phyloP scores from a whole-genome alignment of 92 coral and sea anemone genomes.

The Porites divaricata region DNA sequence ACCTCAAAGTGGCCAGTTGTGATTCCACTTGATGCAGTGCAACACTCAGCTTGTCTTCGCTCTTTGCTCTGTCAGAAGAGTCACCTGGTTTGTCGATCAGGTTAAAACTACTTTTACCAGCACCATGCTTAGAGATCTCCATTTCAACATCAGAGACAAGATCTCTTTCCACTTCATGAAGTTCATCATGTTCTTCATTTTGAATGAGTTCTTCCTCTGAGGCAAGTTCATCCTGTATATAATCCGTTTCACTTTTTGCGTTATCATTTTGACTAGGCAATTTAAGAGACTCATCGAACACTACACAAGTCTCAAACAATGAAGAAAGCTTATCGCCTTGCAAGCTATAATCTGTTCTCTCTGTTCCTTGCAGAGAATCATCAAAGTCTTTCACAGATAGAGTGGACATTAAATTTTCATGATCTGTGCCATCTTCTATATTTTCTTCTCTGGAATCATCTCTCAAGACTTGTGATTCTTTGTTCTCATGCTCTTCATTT shows the following conservation, averaged over 20 bases:
- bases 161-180: neutral
- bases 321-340: neutral
- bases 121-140: neutral
- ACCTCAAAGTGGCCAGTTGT: slow-evolving; percentile 36
- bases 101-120: neutral
- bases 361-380: neutral
- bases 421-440: neutral
- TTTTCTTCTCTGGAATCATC: neutral
- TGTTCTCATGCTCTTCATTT: neutral
- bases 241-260: neutral
- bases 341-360: neutral
- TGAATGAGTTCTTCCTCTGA: slow-evolving; percentile 1
- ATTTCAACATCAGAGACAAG: neutral
- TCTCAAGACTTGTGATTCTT: neutral
- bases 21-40: slow-evolving; percentile 7
- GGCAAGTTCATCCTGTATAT: neutral
- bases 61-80: neutral
- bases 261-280: neutral
- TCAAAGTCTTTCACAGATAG: neutral
- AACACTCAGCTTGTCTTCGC: neutral
- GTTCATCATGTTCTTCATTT: neutral
- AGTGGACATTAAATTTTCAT: neutral
- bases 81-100: neutral
- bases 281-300: neutral
- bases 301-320: neutral